A percentile compares a stretch with the other conserved stretches of the same genome.
These are phyloP conservation scores for Bettongia penicillata DNA, from an alignment of 2,113 vertebrate genomes.

Conservation along the genomic window DNA sequence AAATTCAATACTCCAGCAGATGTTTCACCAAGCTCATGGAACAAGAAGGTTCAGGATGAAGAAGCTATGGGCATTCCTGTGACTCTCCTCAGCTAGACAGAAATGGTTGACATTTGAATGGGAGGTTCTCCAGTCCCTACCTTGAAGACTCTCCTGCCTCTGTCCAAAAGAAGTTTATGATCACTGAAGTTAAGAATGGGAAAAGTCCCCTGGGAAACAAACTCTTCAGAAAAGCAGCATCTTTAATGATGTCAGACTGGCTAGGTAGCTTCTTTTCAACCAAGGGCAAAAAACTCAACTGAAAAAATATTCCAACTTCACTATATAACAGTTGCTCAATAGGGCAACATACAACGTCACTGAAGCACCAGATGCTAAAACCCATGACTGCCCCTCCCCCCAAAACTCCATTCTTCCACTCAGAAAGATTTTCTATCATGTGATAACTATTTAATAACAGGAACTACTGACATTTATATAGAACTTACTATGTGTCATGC, in stretches of 20 bases:
- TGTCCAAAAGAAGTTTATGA: background rate
- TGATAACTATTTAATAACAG: background rate
- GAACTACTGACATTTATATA: constrained; percentile 3
- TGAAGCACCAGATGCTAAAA: too few relatives aligned
- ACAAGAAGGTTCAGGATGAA: too few relatives aligned
- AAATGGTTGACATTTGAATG: background rate
- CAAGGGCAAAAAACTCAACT: background rate
- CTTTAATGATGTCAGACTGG: background rate
- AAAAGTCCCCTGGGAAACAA: background rate
- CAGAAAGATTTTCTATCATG: too few relatives aligned
- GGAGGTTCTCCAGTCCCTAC: background rate
- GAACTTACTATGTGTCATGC: background rate
- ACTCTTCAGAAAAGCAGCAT: background rate
- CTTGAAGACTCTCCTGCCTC: background rate
- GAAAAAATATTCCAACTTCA: background rate
- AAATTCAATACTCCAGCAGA: background rate
- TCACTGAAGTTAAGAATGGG: background rate
- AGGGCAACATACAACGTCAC: too few relatives aligned
- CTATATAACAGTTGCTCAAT: background rate
- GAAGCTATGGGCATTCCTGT: background rate
- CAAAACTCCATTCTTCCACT: too few relatives aligned
- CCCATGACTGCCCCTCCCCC: too few relatives aligned
- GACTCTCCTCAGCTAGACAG: background rate
- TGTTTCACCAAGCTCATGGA: background rate
- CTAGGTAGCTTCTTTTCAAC: background rate